These are phyloP conservation scores for Polyommatus iphigenia DNA, from an alignment of 2,888 invertebrate genomes.

Conservation along the genomic window DNA sequence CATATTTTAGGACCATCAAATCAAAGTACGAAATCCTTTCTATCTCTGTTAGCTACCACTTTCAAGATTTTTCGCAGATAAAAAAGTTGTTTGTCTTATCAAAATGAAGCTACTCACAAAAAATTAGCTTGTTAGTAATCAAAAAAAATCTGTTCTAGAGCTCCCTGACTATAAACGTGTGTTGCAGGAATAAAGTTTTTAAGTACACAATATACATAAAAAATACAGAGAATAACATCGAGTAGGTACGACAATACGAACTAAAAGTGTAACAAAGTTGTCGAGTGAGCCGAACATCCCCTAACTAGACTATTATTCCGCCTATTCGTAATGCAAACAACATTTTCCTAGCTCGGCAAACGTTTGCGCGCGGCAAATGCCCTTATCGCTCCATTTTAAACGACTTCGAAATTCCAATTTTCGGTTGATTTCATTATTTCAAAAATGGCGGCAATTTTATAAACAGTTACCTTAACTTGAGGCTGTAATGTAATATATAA, in stretches of 20 bases:
- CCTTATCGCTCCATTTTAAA: slow-evolving; percentile 23
- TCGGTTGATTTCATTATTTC: slow-evolving; percentile 17
- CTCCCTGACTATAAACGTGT: no score
- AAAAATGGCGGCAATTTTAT: slow-evolving; percentile 20
- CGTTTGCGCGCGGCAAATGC: slow-evolving; percentile 15
- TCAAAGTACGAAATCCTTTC: no score
- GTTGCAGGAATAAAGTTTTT: no score
- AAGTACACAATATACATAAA: no score
- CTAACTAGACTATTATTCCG: slow-evolving; percentile 23
- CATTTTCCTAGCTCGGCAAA: slow-evolving; percentile 23
- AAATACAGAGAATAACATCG: not conserved
- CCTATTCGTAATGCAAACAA: slow-evolving; percentile 27
- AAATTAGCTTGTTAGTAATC: no score
- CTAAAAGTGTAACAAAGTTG: slow-evolving; percentile 11
- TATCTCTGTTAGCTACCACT: no score
- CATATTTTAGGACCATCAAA: no score
- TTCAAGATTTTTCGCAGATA: no score
- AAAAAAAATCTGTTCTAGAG: no score
- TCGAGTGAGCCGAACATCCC: not conserved
- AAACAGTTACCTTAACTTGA: slow-evolving; percentile 8
- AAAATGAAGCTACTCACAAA: no score
- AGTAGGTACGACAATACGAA: not conserved
- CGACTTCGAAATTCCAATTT: slow-evolving; percentile 20
- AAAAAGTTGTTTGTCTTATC: no score
- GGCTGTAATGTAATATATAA: slow-evolving; percentile 10